Evolutionary conservation across 2,113 vertebrate genomes (phyloP).

Genomic region (Elephantulus edwardii): DNA sequence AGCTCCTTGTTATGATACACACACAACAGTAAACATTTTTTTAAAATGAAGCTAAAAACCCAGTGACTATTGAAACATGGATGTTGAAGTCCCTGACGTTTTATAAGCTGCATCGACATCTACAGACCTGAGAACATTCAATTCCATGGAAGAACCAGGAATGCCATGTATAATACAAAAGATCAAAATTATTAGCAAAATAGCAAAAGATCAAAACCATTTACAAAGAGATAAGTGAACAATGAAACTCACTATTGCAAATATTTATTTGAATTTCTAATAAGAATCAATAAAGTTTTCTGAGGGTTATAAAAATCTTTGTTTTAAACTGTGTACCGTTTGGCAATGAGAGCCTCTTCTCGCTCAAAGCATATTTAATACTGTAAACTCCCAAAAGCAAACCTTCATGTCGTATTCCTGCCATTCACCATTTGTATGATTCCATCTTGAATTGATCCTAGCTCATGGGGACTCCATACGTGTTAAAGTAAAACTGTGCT

Average conservation of each 20-base stretch:
- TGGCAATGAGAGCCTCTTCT: neutral
- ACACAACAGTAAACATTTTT: neutral
- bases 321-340: neutral
- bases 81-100: too few species aligned
- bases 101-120: neutral
- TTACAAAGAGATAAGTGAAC: constrained; percentile 55
- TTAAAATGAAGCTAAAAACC: neutral
- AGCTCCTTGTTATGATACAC: too few species aligned
- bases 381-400: neutral
- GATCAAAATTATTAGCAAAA: constrained; percentile 43
- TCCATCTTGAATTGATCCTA: neutral
- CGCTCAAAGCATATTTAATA: neutral
- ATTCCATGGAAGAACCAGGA: neutral
- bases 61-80: neutral
- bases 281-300: constrained; percentile 61
- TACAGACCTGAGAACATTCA: neutral
- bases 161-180: constrained; percentile 16
- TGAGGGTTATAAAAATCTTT: constrained; percentile 23
- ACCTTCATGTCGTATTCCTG: neutral
- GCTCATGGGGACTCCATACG: neutral
- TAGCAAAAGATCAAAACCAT: constrained; percentile 57
- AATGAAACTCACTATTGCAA: constrained; percentile 59
- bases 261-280: constrained; percentile 55
- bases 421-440: neutral
- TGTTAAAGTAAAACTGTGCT: neutral